Conservation (phyloP, 2,113 vertebrate species). For the Zosterops borbonicus region DNA sequence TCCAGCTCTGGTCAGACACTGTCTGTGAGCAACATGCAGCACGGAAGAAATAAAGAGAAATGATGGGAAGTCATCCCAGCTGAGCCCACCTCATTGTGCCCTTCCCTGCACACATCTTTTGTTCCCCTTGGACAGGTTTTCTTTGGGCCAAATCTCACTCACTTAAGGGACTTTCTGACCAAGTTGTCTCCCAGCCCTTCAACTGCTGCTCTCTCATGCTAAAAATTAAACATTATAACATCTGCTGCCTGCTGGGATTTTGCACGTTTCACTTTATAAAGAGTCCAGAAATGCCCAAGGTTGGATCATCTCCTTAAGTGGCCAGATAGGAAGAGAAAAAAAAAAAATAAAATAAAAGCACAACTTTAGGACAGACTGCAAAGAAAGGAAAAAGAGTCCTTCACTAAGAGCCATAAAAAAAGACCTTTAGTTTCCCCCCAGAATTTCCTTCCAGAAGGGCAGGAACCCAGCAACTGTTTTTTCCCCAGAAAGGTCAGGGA, state of each 20-base stretch:
- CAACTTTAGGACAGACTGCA: neutral
- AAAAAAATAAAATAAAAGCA: neutral
- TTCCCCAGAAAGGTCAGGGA: constrained; percentile 26
- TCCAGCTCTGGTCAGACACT: neutral
- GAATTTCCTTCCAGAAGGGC: constrained; percentile 35
- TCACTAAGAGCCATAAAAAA: neutral
- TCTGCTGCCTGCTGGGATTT: neutral
- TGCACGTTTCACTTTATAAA: neutral
- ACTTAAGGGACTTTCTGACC: neutral
- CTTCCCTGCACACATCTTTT: neutral
- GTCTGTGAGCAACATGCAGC: fast-evolving
- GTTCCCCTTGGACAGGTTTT: neutral
- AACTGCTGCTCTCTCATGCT: neutral
- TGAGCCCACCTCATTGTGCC: neutral
- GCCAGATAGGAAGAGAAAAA: neutral
- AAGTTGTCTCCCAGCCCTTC: neutral
- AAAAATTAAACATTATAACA: neutral
- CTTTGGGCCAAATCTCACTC: neutral
- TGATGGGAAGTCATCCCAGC: neutral
- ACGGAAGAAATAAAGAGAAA: neutral
- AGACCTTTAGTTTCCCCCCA: neutral
- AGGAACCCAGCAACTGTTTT: neutral
- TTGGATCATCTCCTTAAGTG: neutral
- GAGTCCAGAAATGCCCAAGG: neutral
- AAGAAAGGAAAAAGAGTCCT: neutral